Conservation (phyloP, 1,140 invertebrate genomes). For the Acromyrmex echinatior region DNA sequence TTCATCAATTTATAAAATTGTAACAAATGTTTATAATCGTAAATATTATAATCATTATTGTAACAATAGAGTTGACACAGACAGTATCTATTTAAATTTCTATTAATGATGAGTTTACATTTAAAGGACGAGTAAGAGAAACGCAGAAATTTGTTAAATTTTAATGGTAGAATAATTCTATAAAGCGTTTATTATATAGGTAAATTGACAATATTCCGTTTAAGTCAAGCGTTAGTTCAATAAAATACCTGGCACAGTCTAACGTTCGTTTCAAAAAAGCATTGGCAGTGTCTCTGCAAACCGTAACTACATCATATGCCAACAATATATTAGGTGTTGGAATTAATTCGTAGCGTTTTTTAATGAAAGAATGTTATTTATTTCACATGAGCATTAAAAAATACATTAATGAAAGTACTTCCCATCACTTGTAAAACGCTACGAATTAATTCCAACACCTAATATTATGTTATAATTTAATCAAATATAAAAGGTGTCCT, state of each 20-base stretch:
- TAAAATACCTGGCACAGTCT: neutral
- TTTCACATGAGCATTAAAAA: no score
- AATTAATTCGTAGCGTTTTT: no score
- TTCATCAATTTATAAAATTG: no score
- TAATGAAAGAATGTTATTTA: no score
- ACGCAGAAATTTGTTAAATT: neutral
- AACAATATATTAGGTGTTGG: no score
- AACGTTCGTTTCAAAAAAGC: constrained; percentile 25
- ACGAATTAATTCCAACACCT: no score
- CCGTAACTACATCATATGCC: neutral
- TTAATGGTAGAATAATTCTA: constrained; percentile 17
- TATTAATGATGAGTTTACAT: neutral
- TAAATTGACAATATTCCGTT: neutral
- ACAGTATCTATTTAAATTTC: no score
- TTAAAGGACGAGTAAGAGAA: neutral
- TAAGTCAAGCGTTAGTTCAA: neutral
- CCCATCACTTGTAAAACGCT: no score
- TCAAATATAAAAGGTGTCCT: neutral
- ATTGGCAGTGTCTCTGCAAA: neutral
- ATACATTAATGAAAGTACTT: no score
- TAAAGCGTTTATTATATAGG: neutral
- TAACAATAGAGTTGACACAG: no score
- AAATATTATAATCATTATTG: no score
- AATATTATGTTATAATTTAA: neutral
- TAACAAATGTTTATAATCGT: no score